phyloP scores from a whole-genome alignment of 2,888 invertebrate species.

The Athetis lepigone region DNA sequence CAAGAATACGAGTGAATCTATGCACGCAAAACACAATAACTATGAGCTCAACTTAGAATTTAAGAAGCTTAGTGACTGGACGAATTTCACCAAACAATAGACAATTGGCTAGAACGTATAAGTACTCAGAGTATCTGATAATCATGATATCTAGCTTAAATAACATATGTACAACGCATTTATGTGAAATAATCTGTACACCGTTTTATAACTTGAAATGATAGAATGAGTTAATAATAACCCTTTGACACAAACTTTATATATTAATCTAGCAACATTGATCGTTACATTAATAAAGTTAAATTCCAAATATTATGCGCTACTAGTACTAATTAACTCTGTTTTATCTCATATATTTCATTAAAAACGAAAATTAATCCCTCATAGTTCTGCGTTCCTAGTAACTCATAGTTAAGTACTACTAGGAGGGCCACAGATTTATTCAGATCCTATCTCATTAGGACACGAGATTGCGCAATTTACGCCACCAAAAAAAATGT shows the following conservation, averaged over 20 bases:
- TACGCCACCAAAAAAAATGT: too few relatives aligned
- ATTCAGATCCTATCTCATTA: neutral
- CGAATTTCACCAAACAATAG: too few relatives aligned
- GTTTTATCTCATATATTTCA: slow-evolving; percentile 32
- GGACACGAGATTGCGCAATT: too few relatives aligned
- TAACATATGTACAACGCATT: too few relatives aligned
- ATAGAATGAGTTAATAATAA: slow-evolving; percentile 3
- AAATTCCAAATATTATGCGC: slow-evolving; percentile 14
- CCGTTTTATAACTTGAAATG: neutral
- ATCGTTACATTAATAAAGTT: slow-evolving; percentile 22
- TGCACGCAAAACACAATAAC: too few relatives aligned
- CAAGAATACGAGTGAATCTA: too few relatives aligned
- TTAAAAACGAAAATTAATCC: slow-evolving; percentile 13
- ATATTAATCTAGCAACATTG: slow-evolving; percentile 11
- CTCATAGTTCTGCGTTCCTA: slow-evolving; percentile 19
- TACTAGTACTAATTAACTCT: slow-evolving; percentile 20
- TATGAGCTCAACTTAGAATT: too few relatives aligned
- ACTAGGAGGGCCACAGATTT: slow-evolving; percentile 3
- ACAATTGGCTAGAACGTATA: too few relatives aligned
- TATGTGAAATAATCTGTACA: neutral
- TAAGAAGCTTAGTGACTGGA: too few relatives aligned
- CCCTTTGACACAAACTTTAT: neutral
- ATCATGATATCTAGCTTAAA: too few relatives aligned
- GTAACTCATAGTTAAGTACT: slow-evolving; percentile 11
- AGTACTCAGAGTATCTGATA: too few relatives aligned